Evolutionary conservation across 2,797 vertebrate species (phyloP), one percentile per base, ranked within the genome.

Genomic region (Galaxias olidus): DNA sequence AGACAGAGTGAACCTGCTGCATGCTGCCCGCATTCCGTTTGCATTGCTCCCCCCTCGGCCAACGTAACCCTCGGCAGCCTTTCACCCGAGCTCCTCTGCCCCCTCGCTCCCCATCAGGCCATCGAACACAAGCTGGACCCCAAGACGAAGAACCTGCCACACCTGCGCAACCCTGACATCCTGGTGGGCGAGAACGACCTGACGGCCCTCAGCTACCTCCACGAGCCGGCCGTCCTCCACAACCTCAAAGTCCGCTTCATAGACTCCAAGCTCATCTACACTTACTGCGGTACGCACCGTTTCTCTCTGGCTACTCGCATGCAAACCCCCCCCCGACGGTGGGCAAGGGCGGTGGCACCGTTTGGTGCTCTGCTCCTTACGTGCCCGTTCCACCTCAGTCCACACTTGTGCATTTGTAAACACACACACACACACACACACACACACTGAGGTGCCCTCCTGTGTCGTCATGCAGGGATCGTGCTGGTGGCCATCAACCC

Each of bases 401-500:
- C n/a, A n/a, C n/a, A n/a, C n/a, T n/a, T n/a, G n/a, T n/a, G n/a
- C n/a, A 14, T 42, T 44, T 20, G 1, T 4, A 18, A 8, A n/a
- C 44, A 7, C 14, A 46, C 14, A 58, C 40, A 3, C 11, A 8
- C 13, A 41, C 60, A 54, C 42, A 45, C 41, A n/a, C 13, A 9
- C 40, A 52, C 53, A n/a, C 6, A 40, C 14, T 4, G 40, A 42
- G 18, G 52, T 70, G 15, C 10, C 56, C 46, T 47, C 12, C 43
- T 60, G 8, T 70, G 10, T 48, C 48, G 44, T n/a, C 17, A 56
- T 10, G 0, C 63, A 99, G 97, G 97, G 84, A 99, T 99, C 2
- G 96, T 99, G 63, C 88, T 99, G 78, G 97, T 99, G 80, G 97
- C 97, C 81, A 98, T 99, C 88, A 99, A 99, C 83, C 97, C 97